Evolutionary conservation across 2,797 vertebrate genomes (phyloP), one percentile per base, ranked within the genome.

Genomic region (Sebastes kiyomatsui): DNA sequence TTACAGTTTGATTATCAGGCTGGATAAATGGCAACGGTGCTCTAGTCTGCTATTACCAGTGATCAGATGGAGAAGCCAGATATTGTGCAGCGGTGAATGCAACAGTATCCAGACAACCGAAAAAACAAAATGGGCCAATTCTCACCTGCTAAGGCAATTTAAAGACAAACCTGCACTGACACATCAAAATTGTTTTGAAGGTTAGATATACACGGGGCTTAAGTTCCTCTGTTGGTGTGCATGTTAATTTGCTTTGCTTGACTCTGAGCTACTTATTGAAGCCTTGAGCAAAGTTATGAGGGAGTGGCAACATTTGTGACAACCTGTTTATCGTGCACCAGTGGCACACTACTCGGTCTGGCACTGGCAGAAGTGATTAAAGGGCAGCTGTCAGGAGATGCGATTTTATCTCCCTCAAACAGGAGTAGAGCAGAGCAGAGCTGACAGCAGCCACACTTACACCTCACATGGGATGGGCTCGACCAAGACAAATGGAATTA

Each of bases 401-500:
- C 13, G 92, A 94, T 94, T 92, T 95, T 95, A 94, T 94, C 92
- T 91, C 67, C 82, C 33, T 82, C 77, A 85, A 94, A 93, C 92
- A 93, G 91, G 87, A 92, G 90, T 86, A 90, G 84, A 91, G 85
- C 87, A 90, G 84, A 91, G 85, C 87, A 30, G 86, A 84, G 90
- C 88, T 91, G 92, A 92, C 91, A 93, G 91, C 92, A 87, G 89
- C 87, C 87, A 87, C 86, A 89, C 90, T 85, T 75, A 86, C 81
- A 76, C 82, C 90, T 84, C 87, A 77, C 86, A 62, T 85, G 81
- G 92, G 91, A 93, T 80, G 81, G 83, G 68, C 90, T 86, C 35
- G 67, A 90, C 88, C 88, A 92, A 94, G 90, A 95, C 93, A 95
- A 94, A 95, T 92, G 89, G 87, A 93, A 91, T 91, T 83, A 94